These are phyloP conservation scores for Caenorhabditis briggsae DNA, from an alignment of 1,140 invertebrate genomes.

Conservation along the genomic window DNA sequence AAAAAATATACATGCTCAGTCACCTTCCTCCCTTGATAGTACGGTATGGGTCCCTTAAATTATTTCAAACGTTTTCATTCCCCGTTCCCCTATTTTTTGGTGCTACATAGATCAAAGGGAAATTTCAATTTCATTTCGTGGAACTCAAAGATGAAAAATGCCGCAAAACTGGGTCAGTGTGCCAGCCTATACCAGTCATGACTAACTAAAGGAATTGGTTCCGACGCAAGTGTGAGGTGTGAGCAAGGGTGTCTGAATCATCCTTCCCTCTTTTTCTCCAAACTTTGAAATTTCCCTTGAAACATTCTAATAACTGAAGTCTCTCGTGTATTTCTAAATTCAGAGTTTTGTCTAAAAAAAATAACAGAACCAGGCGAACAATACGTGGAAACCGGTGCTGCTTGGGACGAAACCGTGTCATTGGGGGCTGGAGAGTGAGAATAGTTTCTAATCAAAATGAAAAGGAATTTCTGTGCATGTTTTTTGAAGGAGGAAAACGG, in stretches of 20 bases:
- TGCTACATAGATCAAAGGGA: not conserved
- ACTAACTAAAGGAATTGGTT: not conserved
- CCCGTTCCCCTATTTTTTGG: not conserved
- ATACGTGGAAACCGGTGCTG: constrained; percentile 40
- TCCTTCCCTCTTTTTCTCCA: constrained; percentile 3
- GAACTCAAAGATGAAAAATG: not conserved
- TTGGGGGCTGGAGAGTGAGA: not conserved
- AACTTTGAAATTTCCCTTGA: no score
- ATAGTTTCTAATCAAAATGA: constrained; percentile 38
- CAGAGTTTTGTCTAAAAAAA: not conserved
- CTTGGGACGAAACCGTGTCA: constrained; percentile 26
- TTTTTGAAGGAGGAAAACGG: not conserved
- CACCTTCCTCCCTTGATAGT: no score
- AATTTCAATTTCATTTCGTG: constrained; percentile 19
- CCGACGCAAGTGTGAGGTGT: constrained; percentile 9
- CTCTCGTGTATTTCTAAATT: not conserved
- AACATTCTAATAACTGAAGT: no score
- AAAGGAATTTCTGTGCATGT: constrained; percentile 22
- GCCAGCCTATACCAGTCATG: constrained; percentile 12
- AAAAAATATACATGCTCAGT: no score
- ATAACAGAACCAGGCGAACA: not conserved
- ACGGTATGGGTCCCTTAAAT: not conserved
- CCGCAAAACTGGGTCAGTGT: constrained; percentile 39
- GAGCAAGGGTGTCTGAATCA: not conserved
- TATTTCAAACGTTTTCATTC: not conserved